Conservation (phyloP, 2,113 vertebrate species). For the Elanus axillaris region DNA sequence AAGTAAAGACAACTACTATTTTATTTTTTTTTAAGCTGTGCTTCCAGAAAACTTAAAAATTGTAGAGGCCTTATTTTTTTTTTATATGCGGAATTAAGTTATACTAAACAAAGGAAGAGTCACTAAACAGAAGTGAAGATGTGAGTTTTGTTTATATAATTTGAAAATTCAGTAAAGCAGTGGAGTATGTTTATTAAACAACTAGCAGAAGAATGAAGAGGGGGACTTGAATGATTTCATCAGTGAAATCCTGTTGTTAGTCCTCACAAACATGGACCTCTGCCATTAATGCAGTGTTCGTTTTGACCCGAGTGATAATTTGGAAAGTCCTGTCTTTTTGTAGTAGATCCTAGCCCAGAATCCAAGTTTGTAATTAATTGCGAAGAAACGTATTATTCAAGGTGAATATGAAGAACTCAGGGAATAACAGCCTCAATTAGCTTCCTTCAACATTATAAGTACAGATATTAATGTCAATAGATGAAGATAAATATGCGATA, state of each 20-base stretch:
- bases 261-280: background rate
- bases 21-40: background rate
- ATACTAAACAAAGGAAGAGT: background rate
- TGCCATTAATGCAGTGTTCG: background rate
- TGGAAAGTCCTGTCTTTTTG: background rate
- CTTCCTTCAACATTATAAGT: constrained; percentile 10
- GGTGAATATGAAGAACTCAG: constrained; percentile 60
- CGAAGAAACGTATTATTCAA: background rate
- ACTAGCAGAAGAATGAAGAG: background rate
- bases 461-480: background rate
- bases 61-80: background rate
- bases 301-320: background rate
- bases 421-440: constrained; percentile 34
- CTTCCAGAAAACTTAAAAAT: background rate
- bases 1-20: background rate
- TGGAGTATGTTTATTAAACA: background rate
- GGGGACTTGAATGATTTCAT: background rate
- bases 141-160: background rate
- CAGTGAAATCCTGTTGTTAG: background rate
- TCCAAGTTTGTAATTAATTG: background rate
- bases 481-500: background rate
- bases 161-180: background rate
- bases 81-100: background rate
- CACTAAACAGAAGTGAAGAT: background rate
- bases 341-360: background rate